Percentiles rank a stretch among this genome's conserved stretches.
phyloP scores from a whole-genome alignment of 1,140 invertebrate genomes.

The Polyergus mexicanus region DNA sequence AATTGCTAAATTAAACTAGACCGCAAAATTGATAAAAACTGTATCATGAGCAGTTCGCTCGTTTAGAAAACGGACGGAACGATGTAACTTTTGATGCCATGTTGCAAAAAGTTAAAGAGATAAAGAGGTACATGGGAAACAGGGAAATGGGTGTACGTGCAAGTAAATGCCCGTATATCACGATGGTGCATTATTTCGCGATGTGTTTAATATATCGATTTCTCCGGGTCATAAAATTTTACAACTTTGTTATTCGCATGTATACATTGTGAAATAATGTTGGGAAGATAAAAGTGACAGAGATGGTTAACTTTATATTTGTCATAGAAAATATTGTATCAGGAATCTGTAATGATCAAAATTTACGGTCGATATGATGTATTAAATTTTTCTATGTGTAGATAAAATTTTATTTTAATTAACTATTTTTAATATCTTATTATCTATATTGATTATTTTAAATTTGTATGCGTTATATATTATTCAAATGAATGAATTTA shows the following conservation, averaged over 20 bases:
- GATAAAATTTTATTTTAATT: neutral
- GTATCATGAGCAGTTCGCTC: slow-evolving; percentile 5
- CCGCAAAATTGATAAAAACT: slow-evolving; percentile 31
- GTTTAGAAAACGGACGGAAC: slow-evolving; percentile 2
- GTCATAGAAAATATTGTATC: neutral
- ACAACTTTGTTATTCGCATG: slow-evolving; percentile 21
- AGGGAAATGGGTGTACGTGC: neutral
- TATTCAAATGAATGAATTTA: neutral
- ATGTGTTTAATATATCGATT: neutral
- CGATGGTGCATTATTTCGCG: neutral
- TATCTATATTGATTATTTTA: neutral
- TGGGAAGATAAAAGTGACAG: slow-evolving; percentile 6
- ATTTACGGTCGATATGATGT: neutral
- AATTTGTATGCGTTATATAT: neutral
- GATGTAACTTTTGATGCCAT: slow-evolving; percentile 13
- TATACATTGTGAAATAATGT: neutral
- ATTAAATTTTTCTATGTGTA: neutral
- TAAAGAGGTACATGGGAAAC: neutral
- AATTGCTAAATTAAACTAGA: neutral
- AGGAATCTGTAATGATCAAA: neutral
- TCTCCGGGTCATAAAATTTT: slow-evolving; percentile 14
- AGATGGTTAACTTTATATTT: slow-evolving; percentile 7
- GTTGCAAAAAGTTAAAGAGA: slow-evolving; percentile 9
- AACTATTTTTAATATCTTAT: neutral
- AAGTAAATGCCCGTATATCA: neutral